Evolutionary conservation across 2,113 vertebrate species (phyloP).

Genomic region (Sphyrna mokarran): DNA sequence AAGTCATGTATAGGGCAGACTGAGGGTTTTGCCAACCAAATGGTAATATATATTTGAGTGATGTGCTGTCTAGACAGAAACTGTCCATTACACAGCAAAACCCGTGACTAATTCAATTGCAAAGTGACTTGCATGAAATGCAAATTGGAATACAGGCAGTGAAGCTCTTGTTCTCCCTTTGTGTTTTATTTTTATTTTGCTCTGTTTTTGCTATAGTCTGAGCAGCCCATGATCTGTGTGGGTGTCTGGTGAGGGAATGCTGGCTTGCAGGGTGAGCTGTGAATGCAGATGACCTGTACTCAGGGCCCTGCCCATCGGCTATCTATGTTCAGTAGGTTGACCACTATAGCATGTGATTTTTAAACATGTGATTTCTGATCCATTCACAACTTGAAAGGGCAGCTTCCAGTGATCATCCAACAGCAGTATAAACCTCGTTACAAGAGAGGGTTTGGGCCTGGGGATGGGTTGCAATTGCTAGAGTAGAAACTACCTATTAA

Average conservation of each 20-base stretch:
- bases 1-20: neutral
- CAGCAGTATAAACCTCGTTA: neutral
- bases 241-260: neutral
- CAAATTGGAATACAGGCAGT: neutral
- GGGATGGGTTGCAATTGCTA: neutral
- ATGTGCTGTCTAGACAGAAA: neutral
- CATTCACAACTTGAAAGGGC: neutral
- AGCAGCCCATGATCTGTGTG: neutral
- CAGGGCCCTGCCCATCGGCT: neutral
- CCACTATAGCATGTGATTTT: neutral
- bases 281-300: neutral
- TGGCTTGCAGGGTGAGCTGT: neutral
- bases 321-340: neutral
- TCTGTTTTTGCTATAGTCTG: neutral
- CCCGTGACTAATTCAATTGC: neutral
- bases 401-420: neutral
- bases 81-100: neutral
- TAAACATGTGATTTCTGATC: neutral
- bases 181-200: neutral
- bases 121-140: constrained; percentile 8
- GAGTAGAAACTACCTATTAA: neutral
- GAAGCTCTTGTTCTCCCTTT: neutral
- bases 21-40: neutral
- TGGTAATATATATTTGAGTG: neutral
- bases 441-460: neutral